Percentiles rank a stretch among this genome's conserved stretches.
These are phyloP conservation scores for Ditula angustiorana DNA, from an alignment of 2,888 invertebrate species.

Conservation along the genomic window DNA sequence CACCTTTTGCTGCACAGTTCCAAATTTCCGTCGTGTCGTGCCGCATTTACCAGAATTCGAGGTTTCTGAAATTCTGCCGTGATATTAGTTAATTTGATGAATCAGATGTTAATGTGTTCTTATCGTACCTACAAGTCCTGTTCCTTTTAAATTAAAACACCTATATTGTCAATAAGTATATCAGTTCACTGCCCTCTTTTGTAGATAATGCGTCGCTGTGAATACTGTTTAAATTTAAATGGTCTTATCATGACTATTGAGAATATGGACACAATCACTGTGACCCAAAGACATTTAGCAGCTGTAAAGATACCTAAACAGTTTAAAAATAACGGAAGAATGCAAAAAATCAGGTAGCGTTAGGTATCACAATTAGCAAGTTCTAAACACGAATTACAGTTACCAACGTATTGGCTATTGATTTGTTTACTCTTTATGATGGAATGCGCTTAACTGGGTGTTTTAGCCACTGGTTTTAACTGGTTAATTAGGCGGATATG, in stretches of 20 bases:
- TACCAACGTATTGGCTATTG: neutral
- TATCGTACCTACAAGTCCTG: too few species aligned
- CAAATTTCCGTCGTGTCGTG: conserved; percentile 80
- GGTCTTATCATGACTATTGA: neutral
- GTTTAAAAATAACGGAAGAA: neutral
- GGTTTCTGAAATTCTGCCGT: conserved; percentile 68
- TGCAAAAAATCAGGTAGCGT: neutral
- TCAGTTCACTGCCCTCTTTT: conserved; percentile 15
- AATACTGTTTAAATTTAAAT: neutral
- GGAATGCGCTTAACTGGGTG: neutral
- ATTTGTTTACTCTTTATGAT: neutral
- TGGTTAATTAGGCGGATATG: neutral
- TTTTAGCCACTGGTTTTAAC: neutral
- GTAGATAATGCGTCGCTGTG: conserved; percentile 2
- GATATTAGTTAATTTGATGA: conserved; percentile 12
- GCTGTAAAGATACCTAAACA: neutral
- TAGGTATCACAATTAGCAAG: neutral
- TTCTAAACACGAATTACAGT: neutral
- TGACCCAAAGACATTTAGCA: neutral
- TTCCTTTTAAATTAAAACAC: neutral
- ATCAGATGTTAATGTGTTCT: neutral
- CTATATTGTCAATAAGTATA: neutral
- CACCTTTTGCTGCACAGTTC: conserved; percentile 86
- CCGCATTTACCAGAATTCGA: conserved; percentile 81
- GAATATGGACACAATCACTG: neutral